Percentiles rank a stretch among this genome's conserved stretches.
Evolutionary conservation across 2,888 invertebrate genomes (phyloP).

Genomic region (Drosophila peninsularis): DNA sequence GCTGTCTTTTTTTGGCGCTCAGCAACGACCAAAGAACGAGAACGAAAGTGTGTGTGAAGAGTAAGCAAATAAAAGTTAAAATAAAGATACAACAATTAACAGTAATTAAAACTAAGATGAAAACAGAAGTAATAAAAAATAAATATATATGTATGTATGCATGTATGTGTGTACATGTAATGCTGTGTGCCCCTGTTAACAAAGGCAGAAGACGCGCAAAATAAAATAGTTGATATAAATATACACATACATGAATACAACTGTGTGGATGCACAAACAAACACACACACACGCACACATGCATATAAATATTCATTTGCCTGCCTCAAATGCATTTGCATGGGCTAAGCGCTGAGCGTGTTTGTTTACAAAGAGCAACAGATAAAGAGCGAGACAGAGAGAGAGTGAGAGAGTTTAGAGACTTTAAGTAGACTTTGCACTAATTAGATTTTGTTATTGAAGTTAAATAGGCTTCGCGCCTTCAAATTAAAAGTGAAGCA

Average conservation of each 20-base stretch:
- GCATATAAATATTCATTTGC: constrained; percentile 33
- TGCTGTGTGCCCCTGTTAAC: constrained; percentile 4
- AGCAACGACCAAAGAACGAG: constrained; percentile 13
- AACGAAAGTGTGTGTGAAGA: constrained; percentile 41
- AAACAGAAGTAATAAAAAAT: constrained; percentile 28
- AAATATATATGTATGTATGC: not conserved
- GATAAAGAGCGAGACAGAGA: not conserved
- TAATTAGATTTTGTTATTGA: constrained; percentile 18
- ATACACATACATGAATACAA: not conserved
- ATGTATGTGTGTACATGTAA: not conserved
- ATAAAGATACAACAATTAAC: constrained; percentile 36
- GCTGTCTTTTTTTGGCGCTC: constrained; percentile 42
- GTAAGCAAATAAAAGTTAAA: constrained; percentile 23
- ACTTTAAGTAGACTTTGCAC: constrained; percentile 1
- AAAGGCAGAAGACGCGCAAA: constrained; percentile 25
- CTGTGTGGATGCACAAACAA: not conserved
- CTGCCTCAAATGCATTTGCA: constrained; percentile 34
- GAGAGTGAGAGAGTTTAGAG: constrained; percentile 1
- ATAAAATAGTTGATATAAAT: constrained; percentile 20
- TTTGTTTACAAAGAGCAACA: constrained; percentile 38
- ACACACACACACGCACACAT: not conserved
- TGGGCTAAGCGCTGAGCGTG: constrained; percentile 16
- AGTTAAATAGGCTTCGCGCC: constrained; percentile 2
- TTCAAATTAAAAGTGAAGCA: not conserved
- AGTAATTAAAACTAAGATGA: constrained; percentile 38